These are phyloP conservation scores for Gyrodactylus salaris DNA, from an alignment of 1,140 invertebrate genomes.

Conservation along the genomic window DNA sequence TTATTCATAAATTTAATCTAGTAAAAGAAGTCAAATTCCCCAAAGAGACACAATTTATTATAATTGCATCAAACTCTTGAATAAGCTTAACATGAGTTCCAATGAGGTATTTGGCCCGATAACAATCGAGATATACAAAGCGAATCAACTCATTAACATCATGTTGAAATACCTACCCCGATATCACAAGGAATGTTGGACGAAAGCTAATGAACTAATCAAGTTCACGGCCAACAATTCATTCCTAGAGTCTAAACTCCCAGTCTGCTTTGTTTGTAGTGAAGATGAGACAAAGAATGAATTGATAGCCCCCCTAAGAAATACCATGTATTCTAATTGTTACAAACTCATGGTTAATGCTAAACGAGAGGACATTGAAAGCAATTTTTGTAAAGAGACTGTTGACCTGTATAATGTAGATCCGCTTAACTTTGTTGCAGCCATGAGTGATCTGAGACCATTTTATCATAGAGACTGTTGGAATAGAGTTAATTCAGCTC, in stretches of 20 bases:
- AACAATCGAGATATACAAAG: neutral
- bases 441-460: neutral
- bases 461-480: neutral
- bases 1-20: too few species aligned
- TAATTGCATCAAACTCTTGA: neutral
- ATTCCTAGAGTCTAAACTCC: neutral
- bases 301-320: neutral
- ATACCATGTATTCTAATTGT: neutral
- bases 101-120: neutral
- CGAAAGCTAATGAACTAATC: neutral
- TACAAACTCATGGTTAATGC: neutral
- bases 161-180: neutral
- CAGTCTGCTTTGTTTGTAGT: neutral
- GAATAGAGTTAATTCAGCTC: neutral
- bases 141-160: neutral
- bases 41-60: neutral
- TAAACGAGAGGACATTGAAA: neutral
- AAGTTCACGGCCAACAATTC: too few species aligned
- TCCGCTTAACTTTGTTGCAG: neutral
- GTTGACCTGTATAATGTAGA: neutral
- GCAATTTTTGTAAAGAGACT: neutral
- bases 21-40: neutral
- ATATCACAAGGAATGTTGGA: neutral
- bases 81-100: neutral
- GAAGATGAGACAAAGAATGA: too few species aligned